Evolutionary conservation across 2,113 vertebrate genomes (phyloP), one percentile per base, ranked within the genome.

Genomic region (Thymallus thymallus): DNA sequence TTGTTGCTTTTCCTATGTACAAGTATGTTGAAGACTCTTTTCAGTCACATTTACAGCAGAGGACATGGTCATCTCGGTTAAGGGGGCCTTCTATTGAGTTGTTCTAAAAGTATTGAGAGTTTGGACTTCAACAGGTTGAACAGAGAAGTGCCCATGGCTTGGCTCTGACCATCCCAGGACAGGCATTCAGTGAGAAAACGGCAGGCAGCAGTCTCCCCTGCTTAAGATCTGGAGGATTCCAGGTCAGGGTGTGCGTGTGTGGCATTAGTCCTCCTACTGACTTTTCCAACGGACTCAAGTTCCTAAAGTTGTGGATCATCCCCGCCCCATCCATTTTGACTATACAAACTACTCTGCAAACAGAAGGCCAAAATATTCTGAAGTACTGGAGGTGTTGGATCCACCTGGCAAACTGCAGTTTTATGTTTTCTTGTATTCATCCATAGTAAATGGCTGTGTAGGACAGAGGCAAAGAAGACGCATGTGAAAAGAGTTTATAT

Each of bases 1-100:
- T 76, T 74, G 65, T 66, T 63, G 56, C 73, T 76, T 45, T 51
- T 76, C 78, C 46, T 77, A 77, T 83, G 69, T 82, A 82, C 76
- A 82, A 13, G 10, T 61, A 78, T 72, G 61, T 68, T 46, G 58
- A 69, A 77, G 70, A 61, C 18, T 18, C 29, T 71, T 70, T 66
- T 30, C 35, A 79, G 68, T 35, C 61, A 18, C 51, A 73, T 73
- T 32, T 82, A 76, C 62, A 80, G 26, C 78, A 24, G n/a, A 30
- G 65, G 71, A 69, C 74, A 64, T 60, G 6, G 64, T 66, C 6
- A 18, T 66, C 26, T 13, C 14, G 1, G 61, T 18, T 20, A 30
- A 30, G 30, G 64, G 5, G 16, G 16, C 18, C 30, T 18, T 64
- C 48, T 64, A 30, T 64, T 64, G 24, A 29, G 24, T 18, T 14